A percentile compares a stretch with the other conserved stretches of the same genome.
Conservation (phyloP, 2,888 invertebrate genomes). For the Noctua janthe region DNA sequence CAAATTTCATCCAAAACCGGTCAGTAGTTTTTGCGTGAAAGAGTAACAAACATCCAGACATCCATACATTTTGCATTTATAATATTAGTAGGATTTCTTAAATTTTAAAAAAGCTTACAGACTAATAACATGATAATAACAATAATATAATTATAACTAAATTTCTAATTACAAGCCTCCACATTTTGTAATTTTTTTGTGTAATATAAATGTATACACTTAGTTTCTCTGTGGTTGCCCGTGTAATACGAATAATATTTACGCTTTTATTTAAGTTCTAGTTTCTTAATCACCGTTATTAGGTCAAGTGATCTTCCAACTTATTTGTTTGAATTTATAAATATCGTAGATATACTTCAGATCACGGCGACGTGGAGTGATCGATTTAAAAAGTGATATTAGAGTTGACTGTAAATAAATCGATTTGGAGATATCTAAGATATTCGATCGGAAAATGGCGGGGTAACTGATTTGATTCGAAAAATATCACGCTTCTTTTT, state of each 20-base stretch:
- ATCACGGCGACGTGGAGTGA: background rate
- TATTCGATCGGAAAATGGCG: conserved; percentile 29
- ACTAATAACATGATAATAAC: too few species aligned
- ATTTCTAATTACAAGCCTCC: too few species aligned
- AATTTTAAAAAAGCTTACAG: too few species aligned
- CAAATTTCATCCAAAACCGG: too few species aligned
- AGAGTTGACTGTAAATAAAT: conserved; percentile 19
- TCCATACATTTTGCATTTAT: too few species aligned
- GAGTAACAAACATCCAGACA: too few species aligned
- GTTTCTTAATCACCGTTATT: background rate
- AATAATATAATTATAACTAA: too few species aligned
- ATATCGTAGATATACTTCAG: background rate
- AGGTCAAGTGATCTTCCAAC: background rate
- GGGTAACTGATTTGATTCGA: conserved; percentile 22
- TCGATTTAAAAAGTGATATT: conserved; percentile 9
- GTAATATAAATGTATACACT: background rate
- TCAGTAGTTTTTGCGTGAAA: too few species aligned
- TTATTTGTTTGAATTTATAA: background rate
- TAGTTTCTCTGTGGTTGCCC: background rate
- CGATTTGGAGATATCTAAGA: conserved; percentile 28
- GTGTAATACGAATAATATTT: background rate
- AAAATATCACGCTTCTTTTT: conserved; percentile 28
- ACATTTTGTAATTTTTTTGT: background rate
- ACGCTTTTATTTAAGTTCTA: background rate
- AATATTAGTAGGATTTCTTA: too few species aligned